phyloP scores from a whole-genome alignment of 1,140 invertebrate species.

The Phenacoccus solenopsis region DNA sequence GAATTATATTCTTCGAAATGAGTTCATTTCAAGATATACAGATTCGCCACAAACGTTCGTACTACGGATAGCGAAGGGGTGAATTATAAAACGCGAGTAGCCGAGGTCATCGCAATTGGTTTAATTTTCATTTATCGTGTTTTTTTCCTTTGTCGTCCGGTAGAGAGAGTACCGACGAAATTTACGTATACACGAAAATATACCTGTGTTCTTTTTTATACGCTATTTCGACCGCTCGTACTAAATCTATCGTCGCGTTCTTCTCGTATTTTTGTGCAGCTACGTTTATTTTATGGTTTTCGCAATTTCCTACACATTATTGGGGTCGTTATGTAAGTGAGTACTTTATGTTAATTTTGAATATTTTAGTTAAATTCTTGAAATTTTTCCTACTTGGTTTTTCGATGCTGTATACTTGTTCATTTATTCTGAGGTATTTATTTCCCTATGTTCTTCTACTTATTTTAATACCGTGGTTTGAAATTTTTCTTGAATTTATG shows the following conservation, averaged over 20 bases:
- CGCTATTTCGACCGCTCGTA: neutral
- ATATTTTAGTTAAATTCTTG: too few relatives aligned
- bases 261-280: neutral
- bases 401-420: too few relatives aligned
- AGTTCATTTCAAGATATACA: neutral
- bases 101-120: conserved; percentile 7
- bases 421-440: too few relatives aligned
- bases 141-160: conserved; percentile 1
- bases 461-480: too few relatives aligned
- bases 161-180: neutral
- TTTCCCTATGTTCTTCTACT: too few relatives aligned
- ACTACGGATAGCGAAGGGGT: neutral
- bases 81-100: neutral
- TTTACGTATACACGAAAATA: neutral
- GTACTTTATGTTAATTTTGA: too few relatives aligned
- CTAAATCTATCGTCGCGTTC: neutral
- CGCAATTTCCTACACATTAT: too few relatives aligned
- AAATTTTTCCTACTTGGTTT: too few relatives aligned
- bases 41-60: neutral
- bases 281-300: too few relatives aligned
- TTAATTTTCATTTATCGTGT: conserved; percentile 6
- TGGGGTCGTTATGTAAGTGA: too few relatives aligned
- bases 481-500: too few relatives aligned
- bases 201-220: neutral
- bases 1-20: conserved; percentile 13